phyloP scores from a whole-genome alignment of 2,113 vertebrate species.

The Symphodus melops region DNA sequence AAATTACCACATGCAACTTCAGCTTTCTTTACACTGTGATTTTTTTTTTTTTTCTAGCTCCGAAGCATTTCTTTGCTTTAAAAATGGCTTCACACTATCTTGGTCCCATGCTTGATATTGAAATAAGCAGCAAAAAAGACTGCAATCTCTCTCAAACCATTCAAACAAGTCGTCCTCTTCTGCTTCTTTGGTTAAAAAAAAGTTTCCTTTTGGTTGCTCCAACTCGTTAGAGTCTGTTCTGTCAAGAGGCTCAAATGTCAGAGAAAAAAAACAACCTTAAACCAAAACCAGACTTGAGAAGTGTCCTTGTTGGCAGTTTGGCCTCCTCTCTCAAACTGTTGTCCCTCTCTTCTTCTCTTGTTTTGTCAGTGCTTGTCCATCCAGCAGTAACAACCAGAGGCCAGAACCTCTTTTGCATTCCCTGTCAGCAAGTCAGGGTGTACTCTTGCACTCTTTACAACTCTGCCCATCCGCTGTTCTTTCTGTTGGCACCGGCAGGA shows the following conservation, averaged over 20 bases:
- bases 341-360: slow-evolving; percentile 55
- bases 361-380: slow-evolving; percentile 81
- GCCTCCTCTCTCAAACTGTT: slow-evolving; percentile 40
- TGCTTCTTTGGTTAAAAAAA: slow-evolving; percentile 51
- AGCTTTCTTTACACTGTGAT: not conserved
- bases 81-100: slow-evolving; percentile 7
- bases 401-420: slow-evolving; percentile 72
- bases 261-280: slow-evolving; percentile 41
- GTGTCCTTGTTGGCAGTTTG: slow-evolving; percentile 38
- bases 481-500: slow-evolving; percentile 57
- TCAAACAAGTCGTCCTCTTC: slow-evolving; percentile 58
- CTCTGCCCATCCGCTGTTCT: slow-evolving; percentile 51
- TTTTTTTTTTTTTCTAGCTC: not conserved
- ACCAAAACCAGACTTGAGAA: slow-evolving; percentile 63
- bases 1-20: not conserved
- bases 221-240: slow-evolving; percentile 38
- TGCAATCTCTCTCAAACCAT: slow-evolving; percentile 54
- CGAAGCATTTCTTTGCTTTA: not conserved
- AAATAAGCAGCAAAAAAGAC: slow-evolving; percentile 33
- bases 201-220: slow-evolving; percentile 49
- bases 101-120: slow-evolving; percentile 13
- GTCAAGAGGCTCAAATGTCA: slow-evolving; percentile 65
- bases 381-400: slow-evolving; percentile 75
- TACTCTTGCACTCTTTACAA: slow-evolving; percentile 71
- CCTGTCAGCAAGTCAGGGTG: slow-evolving; percentile 70